phyloP scores from a whole-genome alignment of 2,113 vertebrate genomes.

The Meles meles region DNA sequence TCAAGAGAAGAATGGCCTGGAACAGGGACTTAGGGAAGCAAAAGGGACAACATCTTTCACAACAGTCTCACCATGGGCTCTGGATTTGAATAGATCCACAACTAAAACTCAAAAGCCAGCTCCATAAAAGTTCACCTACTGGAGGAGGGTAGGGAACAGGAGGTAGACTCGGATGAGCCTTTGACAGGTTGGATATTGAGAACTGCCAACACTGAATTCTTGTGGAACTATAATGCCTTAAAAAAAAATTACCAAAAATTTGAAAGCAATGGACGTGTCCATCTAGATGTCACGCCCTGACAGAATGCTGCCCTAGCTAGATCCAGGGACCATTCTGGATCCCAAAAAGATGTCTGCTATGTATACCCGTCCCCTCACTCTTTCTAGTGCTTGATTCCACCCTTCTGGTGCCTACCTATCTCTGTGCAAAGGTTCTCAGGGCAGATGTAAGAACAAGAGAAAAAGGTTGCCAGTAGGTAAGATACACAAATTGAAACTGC shows the following conservation, averaged over 20 bases:
- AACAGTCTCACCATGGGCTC: background rate
- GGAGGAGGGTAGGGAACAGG: background rate
- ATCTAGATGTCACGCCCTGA: background rate
- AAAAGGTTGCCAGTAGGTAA: slow-evolving; percentile 4
- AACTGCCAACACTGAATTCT: background rate
- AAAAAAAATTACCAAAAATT: background rate
- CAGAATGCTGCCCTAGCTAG: background rate
- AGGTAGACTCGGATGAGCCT: background rate
- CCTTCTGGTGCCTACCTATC: background rate
- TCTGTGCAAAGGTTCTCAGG: background rate
- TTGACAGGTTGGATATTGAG: background rate
- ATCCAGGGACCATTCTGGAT: background rate
- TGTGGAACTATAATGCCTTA: background rate
- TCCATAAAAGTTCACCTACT: background rate
- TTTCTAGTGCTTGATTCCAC: background rate
- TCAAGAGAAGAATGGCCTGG: background rate
- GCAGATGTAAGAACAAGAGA: background rate
- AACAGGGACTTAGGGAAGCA: background rate
- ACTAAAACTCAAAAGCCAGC: background rate
- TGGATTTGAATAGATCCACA: background rate
- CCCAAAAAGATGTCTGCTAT: background rate
- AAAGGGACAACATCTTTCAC: background rate
- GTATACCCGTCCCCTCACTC: background rate
- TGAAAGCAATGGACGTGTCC: background rate
- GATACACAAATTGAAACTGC: slow-evolving; percentile 22